Conservation (phyloP, 1,140 invertebrate genomes). For the Cherax destructor region DNA sequence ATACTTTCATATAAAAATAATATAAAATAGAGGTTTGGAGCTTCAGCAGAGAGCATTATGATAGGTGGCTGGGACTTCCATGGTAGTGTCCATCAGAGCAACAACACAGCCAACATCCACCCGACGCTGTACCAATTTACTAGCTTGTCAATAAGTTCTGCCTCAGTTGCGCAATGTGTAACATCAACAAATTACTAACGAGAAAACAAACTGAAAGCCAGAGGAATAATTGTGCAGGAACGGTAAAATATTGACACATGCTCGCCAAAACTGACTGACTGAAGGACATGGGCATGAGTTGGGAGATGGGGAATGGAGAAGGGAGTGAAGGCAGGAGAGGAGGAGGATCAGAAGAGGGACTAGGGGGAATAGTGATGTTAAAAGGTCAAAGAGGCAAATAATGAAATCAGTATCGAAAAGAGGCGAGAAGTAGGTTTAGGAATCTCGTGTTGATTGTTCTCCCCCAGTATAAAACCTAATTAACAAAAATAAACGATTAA, state of each 20-base stretch:
- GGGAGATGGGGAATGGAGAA: no score
- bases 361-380: no score
- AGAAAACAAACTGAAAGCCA: not conserved
- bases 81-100: not conserved
- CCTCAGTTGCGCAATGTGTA: not conserved
- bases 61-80: not conserved
- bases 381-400: no score
- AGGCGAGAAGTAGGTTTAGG: no score
- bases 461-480: no score
- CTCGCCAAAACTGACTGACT: no score
- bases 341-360: no score
- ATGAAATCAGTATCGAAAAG: no score
- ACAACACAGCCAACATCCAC: not conserved
- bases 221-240: not conserved
- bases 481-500: no score
- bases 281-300: no score
- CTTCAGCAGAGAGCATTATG: not conserved
- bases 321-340: no score
- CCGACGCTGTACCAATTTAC: not conserved
- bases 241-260: not conserved
- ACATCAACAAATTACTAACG: not conserved
- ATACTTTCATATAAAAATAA: not conserved
- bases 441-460: no score
- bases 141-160: conserved; percentile 14
- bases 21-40: not conserved